phyloP scores from a whole-genome alignment of 2,113 vertebrate genomes.

The Heterotis niloticus region DNA sequence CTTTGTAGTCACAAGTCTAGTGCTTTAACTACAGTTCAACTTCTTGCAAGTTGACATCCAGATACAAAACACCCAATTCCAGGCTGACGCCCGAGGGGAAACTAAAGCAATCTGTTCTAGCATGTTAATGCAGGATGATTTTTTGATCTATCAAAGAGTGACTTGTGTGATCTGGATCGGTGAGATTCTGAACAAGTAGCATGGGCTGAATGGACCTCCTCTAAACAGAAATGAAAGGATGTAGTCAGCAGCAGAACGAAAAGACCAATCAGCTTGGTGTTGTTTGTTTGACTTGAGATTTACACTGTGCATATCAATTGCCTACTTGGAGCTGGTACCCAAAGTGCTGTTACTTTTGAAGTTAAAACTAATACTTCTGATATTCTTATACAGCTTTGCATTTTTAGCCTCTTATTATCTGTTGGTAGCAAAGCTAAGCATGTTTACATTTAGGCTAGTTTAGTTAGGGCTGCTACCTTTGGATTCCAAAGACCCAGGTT shows the following conservation, averaged over 20 bases:
- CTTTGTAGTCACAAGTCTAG: neutral
- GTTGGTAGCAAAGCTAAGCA: neutral
- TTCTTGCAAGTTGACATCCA: too few relatives aligned
- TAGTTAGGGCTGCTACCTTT: too few relatives aligned
- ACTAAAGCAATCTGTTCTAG: neutral
- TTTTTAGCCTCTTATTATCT: too few relatives aligned
- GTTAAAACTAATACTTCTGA: too few relatives aligned
- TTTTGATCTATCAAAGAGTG: constrained; percentile 62
- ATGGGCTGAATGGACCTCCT: constrained; percentile 9
- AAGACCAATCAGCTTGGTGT: neutral
- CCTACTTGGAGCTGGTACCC: too few relatives aligned
- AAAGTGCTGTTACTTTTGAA: too few relatives aligned
- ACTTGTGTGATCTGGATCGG: neutral
- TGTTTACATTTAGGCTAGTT: too few relatives aligned
- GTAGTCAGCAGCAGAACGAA: neutral
- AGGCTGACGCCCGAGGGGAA: neutral
- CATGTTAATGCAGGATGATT: constrained; percentile 82
- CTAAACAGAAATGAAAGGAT: neutral
- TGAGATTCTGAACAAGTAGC: neutral
- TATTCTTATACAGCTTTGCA: too few relatives aligned
- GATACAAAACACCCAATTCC: too few relatives aligned
- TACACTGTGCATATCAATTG: neutral
- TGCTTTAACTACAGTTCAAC: neutral
- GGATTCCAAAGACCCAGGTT: too few relatives aligned
- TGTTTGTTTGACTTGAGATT: neutral